Conservation (phyloP, 2,888 invertebrate species). For the Lithophane semibrunnea region DNA sequence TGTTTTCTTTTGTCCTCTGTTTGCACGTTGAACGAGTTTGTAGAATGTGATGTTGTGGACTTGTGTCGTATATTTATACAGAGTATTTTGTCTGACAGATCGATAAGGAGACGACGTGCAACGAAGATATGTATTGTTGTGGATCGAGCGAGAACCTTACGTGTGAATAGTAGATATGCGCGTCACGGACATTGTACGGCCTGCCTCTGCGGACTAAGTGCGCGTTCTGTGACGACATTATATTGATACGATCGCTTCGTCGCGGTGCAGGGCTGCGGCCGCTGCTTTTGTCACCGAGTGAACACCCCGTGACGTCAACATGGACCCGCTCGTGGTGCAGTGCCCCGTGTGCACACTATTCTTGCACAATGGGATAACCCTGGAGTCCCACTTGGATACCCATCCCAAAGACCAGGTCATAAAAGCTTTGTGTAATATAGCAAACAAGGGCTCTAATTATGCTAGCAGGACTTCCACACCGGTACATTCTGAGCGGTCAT, state of each 20-base stretch:
- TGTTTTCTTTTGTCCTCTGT: constrained; percentile 90
- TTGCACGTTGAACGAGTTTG: constrained; percentile 84
- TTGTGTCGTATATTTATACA: constrained; percentile 80
- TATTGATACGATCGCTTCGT: constrained; percentile 64
- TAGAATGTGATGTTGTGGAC: constrained; percentile 77
- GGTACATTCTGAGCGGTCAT: constrained; percentile 83
- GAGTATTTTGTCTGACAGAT: constrained; percentile 87
- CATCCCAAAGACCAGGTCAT: constrained; percentile 97
- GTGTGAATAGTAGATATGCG: constrained; percentile 86
- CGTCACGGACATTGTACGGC: constrained; percentile 83
- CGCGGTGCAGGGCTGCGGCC: constrained; percentile 58
- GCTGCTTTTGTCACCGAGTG: constrained; percentile 56
- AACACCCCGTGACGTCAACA: constrained; percentile 70
- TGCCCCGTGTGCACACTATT: constrained; percentile 97
- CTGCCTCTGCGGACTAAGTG: constrained; percentile 78
- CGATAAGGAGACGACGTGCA: constrained; percentile 86
- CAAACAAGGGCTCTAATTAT: constrained; percentile 84
- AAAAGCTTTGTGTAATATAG: constrained; percentile 92
- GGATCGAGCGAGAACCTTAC: constrained; percentile 80
- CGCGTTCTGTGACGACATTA: constrained; percentile 77
- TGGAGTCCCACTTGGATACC: constrained; percentile 95
- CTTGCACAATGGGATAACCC: constrained; percentile 95
- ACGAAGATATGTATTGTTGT: constrained; percentile 86
- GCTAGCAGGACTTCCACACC: constrained; percentile 85
- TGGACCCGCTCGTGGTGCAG: constrained; percentile 88